phyloP scores from a whole-genome alignment of 2,888 invertebrate species.

The Leucophenga montana region DNA sequence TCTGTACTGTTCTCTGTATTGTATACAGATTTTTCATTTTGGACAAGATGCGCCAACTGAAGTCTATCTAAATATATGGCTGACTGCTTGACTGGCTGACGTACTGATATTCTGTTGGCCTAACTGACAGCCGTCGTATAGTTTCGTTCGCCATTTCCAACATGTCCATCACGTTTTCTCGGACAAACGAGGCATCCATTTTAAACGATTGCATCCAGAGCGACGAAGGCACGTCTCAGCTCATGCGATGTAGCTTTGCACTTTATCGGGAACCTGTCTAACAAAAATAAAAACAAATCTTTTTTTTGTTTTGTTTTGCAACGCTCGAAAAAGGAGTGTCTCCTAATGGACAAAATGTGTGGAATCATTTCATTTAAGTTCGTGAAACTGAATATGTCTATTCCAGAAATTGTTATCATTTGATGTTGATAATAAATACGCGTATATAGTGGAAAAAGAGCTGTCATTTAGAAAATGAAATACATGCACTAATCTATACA shows the following conservation, averaged over 20 bases:
- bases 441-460: too few relatives aligned
- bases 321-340: too few relatives aligned
- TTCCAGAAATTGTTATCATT: too few relatives aligned
- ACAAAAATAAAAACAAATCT: conserved; percentile 42
- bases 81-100: conserved; percentile 27
- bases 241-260: neutral
- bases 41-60: conserved; percentile 32
- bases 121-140: conserved; percentile 7
- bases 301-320: too few relatives aligned
- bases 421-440: too few relatives aligned
- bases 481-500: too few relatives aligned
- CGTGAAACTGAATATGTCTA: neutral
- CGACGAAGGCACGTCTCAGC: too few relatives aligned
- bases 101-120: conserved; percentile 16
- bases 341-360: too few relatives aligned
- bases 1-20: conserved; percentile 18
- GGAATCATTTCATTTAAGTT: too few relatives aligned
- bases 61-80: conserved; percentile 3
- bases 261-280: conserved; percentile 41
- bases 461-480: too few relatives aligned
- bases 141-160: conserved; percentile 45
- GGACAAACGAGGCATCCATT: conserved; percentile 70
- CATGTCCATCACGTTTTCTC: conserved; percentile 71
- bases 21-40: too few relatives aligned
- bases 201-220: conserved; percentile 48